Base-by-base conservation (phyloP, 2,113 vertebrate genomes). In the Ceyx melanurus region DNA sequence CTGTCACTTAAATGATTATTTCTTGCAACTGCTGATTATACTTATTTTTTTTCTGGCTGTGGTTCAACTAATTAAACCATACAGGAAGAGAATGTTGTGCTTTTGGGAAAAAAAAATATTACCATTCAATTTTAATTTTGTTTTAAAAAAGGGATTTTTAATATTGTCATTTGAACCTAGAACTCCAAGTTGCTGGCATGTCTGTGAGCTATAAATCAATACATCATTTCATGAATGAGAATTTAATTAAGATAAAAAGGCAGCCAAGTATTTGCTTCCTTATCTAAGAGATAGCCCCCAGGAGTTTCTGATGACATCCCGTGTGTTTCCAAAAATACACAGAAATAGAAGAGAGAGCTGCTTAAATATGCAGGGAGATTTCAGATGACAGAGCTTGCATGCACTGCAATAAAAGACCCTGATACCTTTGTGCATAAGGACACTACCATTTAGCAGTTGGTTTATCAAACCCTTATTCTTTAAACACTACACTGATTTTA, bases 221-320 rank as follows among this genome's bases (percentile, higher is more conserved):
- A 96, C 79, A 92, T 51, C 80, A 43, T 86, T 95, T 64, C 56
- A 94, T 57, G 86, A 96, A 56, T 82, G 78, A 95, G 0, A 62
- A 96, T 97, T 95, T 97, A 95, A 97, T 97, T 95, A 97, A 95
- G 92, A 97, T 96, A 94, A 96, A 95, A 82, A 88, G 42, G 28
- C 71, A 56, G 35, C 31, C 89, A 96, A 95, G 86, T 96, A 94
- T 96, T 96, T 96, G 53, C 82, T 94, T 92, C 53, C 90, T 95
- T 93, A 91, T 91, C 86, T 90, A 92, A 91, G 62, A 90, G 74
- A 76, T 33, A 86, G 70, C 91, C 65, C 13, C 29, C 46, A 72
- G 86, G 46, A 92, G 29, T 78, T 64, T 90, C 56, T 42, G 85
- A 74, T 67, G n/a, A 33, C 57, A 87, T 91, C 21, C 43, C 88